Evolutionary conservation across 2,888 invertebrate species (phyloP).

Genomic region (Eupithecia subumbrata): DNA sequence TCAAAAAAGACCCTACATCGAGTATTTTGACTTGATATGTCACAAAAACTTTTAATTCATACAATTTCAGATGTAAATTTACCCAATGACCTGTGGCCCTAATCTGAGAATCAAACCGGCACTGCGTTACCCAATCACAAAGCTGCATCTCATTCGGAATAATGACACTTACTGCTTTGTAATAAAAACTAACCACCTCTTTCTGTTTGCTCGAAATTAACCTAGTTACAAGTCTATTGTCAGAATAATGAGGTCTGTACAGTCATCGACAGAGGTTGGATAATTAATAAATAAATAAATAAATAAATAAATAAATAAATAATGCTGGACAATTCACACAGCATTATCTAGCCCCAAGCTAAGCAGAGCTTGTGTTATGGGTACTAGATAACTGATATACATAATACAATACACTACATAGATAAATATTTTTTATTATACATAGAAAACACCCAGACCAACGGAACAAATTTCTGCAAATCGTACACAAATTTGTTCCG

Average conservation of each 20-base stretch:
- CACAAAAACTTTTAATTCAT: background rate
- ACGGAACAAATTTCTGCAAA: too few relatives aligned
- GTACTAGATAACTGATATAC: too few relatives aligned
- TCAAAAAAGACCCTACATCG: background rate
- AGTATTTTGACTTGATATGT: background rate
- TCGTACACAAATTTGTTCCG: too few relatives aligned
- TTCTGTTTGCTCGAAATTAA: constrained; percentile 25
- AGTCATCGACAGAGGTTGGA: background rate
- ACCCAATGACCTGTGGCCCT: constrained; percentile 14
- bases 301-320: too few relatives aligned
- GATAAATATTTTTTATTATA: too few relatives aligned
- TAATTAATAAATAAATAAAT: too few relatives aligned
- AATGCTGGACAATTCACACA: too few relatives aligned
- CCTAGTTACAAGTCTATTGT: constrained; percentile 30
- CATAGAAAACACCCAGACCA: too few relatives aligned
- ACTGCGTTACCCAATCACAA: constrained; percentile 21
- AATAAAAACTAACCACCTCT: constrained; percentile 23
- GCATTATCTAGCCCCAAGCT: too few relatives aligned
- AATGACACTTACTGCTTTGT: constrained; percentile 23
- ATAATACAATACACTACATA: too few relatives aligned
- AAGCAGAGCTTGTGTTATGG: too few relatives aligned
- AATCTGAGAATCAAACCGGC: constrained; percentile 20
- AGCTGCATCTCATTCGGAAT: constrained; percentile 21
- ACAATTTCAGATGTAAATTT: background rate
- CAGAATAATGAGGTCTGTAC: constrained; percentile 28